phyloP scores from a whole-genome alignment of 2,888 invertebrate genomes.

The Drosophila bunnanda region DNA sequence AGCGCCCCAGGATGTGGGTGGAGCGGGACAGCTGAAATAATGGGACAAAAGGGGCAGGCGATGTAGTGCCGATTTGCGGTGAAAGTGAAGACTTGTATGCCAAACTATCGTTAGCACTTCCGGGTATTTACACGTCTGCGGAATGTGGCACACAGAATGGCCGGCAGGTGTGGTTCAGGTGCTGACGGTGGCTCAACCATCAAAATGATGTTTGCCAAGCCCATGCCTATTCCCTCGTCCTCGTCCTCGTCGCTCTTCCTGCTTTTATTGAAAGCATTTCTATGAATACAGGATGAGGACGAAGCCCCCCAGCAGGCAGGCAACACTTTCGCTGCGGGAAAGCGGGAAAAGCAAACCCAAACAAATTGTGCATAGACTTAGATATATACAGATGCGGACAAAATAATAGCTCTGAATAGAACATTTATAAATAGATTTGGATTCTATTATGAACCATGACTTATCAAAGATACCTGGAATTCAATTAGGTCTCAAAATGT shows the following conservation, averaged over 20 bases:
- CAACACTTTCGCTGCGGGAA: slow-evolving; percentile 70
- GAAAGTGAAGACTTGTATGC: slow-evolving; percentile 29
- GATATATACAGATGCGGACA: slow-evolving; percentile 20
- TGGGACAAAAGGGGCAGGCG: slow-evolving; percentile 1
- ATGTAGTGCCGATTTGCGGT: slow-evolving; percentile 17
- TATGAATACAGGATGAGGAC: slow-evolving; percentile 69
- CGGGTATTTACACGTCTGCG: slow-evolving; percentile 38
- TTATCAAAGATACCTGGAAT: background rate
- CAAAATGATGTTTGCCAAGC: slow-evolving; percentile 51
- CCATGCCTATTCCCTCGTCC: slow-evolving; percentile 17
- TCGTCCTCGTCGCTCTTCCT: slow-evolving; percentile 39
- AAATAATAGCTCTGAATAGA: slow-evolving; percentile 1
- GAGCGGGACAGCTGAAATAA: slow-evolving; percentile 74
- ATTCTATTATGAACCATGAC: background rate
- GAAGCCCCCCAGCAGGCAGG: slow-evolving; percentile 21
- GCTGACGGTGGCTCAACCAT: slow-evolving; percentile 22
- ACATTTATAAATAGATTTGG: too few relatives aligned
- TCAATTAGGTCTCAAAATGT: too few relatives aligned
- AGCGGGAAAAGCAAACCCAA: slow-evolving; percentile 27
- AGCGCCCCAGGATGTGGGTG: slow-evolving; percentile 89
- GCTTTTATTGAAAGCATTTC: slow-evolving; percentile 57
- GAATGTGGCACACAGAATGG: slow-evolving; percentile 68
- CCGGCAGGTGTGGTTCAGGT: slow-evolving; percentile 46
- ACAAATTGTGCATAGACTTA: slow-evolving; percentile 10
- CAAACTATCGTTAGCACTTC: slow-evolving; percentile 41